These are phyloP conservation scores for Lophura swinhoii DNA, from an alignment of 2,797 vertebrate genomes.

Conservation along the genomic window DNA sequence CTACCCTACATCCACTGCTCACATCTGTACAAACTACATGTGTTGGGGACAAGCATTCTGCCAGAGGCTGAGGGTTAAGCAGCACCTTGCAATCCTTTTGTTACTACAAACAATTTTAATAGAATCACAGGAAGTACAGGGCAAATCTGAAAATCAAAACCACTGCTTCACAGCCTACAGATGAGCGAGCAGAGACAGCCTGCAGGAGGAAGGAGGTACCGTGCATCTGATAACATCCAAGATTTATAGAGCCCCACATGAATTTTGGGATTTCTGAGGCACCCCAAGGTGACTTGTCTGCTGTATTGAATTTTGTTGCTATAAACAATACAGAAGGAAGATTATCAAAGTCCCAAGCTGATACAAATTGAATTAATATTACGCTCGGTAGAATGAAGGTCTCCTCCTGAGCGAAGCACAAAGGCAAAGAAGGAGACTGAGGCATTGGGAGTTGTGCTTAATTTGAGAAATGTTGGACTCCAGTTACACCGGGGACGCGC, in stretches of 20 bases:
- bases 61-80: rapidly evolving
- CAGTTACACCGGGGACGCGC: rapidly evolving
- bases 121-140: neutral
- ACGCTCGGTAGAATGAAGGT: neutral
- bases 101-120: neutral
- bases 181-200: neutral
- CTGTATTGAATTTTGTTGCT: neutral
- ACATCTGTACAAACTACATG: rapidly evolving
- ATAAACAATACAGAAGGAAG: neutral
- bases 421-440: neutral
- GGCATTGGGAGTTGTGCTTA: neutral
- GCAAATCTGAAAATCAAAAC: neutral
- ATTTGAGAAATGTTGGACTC: neutral
- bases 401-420: neutral
- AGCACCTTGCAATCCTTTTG: neutral
- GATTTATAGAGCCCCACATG: neutral
- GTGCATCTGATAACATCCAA: rapidly evolving
- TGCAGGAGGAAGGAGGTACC: neutral
- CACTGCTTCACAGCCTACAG: rapidly evolving
- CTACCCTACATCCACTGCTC: neutral
- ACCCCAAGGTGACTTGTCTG: neutral
- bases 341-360: neutral
- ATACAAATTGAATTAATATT: neutral
- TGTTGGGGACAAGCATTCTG: neutral
- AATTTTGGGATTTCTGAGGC: neutral